These are phyloP conservation scores for Riparia riparia DNA, from an alignment of 2,113 vertebrate species.

Conservation along the genomic window DNA sequence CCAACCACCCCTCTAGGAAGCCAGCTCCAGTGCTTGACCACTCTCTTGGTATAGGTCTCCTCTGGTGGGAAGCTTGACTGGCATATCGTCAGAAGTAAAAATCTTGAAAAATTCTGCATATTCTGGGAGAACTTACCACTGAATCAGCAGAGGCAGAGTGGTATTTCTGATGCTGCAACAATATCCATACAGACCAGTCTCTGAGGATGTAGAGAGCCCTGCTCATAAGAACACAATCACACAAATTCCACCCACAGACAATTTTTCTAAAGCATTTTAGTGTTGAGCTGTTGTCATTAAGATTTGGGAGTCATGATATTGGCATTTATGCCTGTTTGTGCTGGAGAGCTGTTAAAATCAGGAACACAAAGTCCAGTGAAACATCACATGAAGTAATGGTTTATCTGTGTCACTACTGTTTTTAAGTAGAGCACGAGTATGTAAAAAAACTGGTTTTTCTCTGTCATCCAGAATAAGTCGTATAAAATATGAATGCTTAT, in stretches of 20 bases:
- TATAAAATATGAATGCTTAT: background rate
- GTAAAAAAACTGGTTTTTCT: background rate
- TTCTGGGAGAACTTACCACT: background rate
- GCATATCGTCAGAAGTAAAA: background rate
- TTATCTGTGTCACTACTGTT: background rate
- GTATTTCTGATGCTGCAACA: background rate
- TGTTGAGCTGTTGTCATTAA: background rate
- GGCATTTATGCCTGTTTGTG: background rate
- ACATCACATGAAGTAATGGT: background rate
- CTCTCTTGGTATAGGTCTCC: background rate
- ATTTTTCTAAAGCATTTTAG: background rate
- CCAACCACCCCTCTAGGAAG: background rate
- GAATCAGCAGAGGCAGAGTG: background rate
- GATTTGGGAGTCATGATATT: background rate
- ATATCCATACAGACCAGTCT: background rate
- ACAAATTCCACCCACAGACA: background rate
- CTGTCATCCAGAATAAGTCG: background rate
- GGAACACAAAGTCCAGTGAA: background rate
- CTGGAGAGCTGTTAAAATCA: background rate
- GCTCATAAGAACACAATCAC: background rate
- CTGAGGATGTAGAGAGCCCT: background rate
- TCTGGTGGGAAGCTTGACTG: background rate
- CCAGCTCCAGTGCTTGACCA: background rate
- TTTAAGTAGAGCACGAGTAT: background rate
- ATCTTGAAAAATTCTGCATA: background rate